phyloP scores from a whole-genome alignment of 2,113 vertebrate species.

The Otocyon megalotis region DNA sequence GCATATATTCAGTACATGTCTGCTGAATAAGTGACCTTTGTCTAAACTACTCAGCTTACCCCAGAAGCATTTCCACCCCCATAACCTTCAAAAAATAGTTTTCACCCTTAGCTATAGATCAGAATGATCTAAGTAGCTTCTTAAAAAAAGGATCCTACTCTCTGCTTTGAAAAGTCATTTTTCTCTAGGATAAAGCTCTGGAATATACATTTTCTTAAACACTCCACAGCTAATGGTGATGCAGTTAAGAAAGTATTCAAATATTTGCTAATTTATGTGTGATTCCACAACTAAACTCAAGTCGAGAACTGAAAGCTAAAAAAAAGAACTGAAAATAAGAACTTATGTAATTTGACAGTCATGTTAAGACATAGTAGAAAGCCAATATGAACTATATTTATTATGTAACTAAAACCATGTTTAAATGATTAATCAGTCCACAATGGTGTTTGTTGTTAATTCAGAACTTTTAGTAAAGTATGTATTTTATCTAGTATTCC shows the following conservation, averaged over 20 bases:
- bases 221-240: background rate
- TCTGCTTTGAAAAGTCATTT: background rate
- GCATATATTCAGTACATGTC: background rate
- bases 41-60: background rate
- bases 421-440: conserved; percentile 13
- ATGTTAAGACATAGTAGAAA: background rate
- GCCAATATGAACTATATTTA: background rate
- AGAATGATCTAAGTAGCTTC: background rate
- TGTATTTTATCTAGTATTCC: background rate
- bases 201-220: background rate
- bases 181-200: background rate
- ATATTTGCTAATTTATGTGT: background rate
- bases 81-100: background rate
- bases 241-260: background rate
- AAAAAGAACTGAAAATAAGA: background rate
- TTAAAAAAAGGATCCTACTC: background rate
- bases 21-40: background rate
- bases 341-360: background rate
- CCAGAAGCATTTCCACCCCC: background rate
- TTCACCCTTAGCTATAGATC: background rate
- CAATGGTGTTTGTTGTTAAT: background rate
- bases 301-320: background rate
- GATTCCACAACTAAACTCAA: background rate
- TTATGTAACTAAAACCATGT: background rate
- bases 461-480: background rate